phyloP scores from a whole-genome alignment of 2,797 vertebrate species.

The Choloepus didactylus region DNA sequence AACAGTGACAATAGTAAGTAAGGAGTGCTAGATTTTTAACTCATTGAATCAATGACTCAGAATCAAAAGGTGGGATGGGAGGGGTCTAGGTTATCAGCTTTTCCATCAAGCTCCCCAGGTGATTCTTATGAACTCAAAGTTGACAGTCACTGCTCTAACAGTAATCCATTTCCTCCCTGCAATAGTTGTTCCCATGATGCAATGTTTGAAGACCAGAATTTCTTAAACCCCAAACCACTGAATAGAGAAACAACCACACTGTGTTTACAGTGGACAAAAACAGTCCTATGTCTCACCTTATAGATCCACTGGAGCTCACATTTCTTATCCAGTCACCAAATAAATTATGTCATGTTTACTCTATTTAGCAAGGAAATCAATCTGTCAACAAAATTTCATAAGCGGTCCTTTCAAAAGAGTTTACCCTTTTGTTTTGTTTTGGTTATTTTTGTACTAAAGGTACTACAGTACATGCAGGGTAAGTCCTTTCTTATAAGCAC shows the following conservation, averaged over 20 bases:
- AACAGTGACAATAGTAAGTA: background rate
- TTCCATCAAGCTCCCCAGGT: background rate
- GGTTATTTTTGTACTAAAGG: background rate
- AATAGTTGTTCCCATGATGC: too few species aligned
- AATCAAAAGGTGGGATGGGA: background rate
- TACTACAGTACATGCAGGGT: background rate
- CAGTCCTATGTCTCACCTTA: too few species aligned
- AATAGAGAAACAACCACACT: background rate
- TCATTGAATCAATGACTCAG: background rate
- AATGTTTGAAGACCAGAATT: background rate
- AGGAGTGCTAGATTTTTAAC: background rate
- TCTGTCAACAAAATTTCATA: background rate
- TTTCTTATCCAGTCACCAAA: background rate
- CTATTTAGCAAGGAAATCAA: background rate
- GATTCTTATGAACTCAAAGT: background rate
- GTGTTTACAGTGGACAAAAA: background rate
- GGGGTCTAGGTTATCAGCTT: too few species aligned
- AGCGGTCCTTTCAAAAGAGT: background rate
- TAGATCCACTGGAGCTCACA: background rate
- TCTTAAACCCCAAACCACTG: too few species aligned
- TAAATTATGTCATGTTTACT: background rate
- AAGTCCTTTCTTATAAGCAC: background rate
- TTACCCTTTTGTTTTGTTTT: background rate
- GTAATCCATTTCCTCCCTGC: background rate
- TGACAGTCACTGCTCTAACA: background rate